Base-by-base conservation (phyloP, 2,888 invertebrate species). In the Dermolepida albohirtum region DNA sequence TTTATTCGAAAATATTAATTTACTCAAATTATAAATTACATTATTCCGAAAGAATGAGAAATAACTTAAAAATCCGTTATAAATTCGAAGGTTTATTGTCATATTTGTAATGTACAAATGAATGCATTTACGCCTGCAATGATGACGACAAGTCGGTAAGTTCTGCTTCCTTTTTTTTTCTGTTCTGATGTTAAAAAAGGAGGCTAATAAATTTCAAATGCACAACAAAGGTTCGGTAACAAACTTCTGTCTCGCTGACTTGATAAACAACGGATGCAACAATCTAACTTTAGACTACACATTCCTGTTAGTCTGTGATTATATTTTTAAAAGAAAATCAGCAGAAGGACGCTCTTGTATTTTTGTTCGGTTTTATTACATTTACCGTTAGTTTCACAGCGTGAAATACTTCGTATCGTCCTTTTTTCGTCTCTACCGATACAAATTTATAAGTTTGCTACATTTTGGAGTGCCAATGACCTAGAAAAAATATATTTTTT, bases 191-290 rank as follows among this genome's bases (percentile, higher is more conserved):
- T 59, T 59, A 59, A 59, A 59, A 59, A 59, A 44, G 51, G 59
- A 59, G 59, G 29, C 59, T 34, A 59, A 59, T 59, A 59, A 59
- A 59, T 59, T 59, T 47, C 47, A 59, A 59, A 59, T 29, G 59
- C 44, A 34, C 47, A 59, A 59, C 59, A 59, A 59, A 59, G 59
- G 47, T 59, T 59, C 47, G 47, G 59, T 59, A 59, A 59, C 59
- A 59, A 59, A 29, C 44, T 59, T 12, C 59, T 29, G 29, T 59
- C 59, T 47, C 6, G 44, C 44, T 14, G 44, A 29, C 44, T 39
- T 47, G 59, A 47, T 59, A 59, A 59, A 59, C 59, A 59, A 59
- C 57, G 41, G 34, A 17, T 55, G 11, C 16, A 55, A 55, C 27
- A 57, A 43, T 34, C 34, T 59, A 59, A 47, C 59, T 59, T 59